Conservation (phyloP, 1,140 invertebrate genomes). For the Procambarus clarkii region DNA sequence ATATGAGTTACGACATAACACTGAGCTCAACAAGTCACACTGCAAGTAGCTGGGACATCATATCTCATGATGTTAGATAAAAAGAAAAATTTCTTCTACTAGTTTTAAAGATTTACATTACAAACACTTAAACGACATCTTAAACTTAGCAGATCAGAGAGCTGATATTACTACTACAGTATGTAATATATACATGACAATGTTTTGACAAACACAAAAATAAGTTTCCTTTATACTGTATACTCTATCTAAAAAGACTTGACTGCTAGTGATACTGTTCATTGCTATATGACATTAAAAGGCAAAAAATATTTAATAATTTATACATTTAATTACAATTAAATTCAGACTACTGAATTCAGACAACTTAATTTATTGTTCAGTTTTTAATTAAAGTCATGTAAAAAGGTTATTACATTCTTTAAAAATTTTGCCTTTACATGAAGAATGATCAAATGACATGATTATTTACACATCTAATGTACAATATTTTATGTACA, state of each 20-base stretch:
- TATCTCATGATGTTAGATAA: background rate
- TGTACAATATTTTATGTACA: constrained; percentile 41
- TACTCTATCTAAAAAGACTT: background rate
- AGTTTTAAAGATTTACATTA: background rate
- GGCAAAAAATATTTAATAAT: background rate
- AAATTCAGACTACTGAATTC: background rate
- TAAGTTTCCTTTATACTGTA: background rate
- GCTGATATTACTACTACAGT: background rate
- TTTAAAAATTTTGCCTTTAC: background rate
- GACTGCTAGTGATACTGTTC: background rate
- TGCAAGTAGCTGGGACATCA: background rate
- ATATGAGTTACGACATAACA: background rate
- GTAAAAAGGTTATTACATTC: background rate
- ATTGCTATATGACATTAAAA: constrained; percentile 14
- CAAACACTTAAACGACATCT: background rate
- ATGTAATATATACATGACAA: constrained; percentile 1
- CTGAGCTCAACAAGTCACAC: background rate
- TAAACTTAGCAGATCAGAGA: constrained; percentile 9
- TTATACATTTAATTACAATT: background rate
- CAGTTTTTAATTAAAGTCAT: background rate
- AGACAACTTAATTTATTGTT: background rate
- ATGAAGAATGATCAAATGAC: background rate
- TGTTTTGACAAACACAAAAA: background rate
- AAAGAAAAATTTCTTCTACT: background rate
- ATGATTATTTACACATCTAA: constrained; percentile 24